Evolutionary conservation across 2,113 vertebrate genomes (phyloP), one percentile per base, ranked within the genome.

Genomic region (Microcebus lehilahytsara): DNA sequence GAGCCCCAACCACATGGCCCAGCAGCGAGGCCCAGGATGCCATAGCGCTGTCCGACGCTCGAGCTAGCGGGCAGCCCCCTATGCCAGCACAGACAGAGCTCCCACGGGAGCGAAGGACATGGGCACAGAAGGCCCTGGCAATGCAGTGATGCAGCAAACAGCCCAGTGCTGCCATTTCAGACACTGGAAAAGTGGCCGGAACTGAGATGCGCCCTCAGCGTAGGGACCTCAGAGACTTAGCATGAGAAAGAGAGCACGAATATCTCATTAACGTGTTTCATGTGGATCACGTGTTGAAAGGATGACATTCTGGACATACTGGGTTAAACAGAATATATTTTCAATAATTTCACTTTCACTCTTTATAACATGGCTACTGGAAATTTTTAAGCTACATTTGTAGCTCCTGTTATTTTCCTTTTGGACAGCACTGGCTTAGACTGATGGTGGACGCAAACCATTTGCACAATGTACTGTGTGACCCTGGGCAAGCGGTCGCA

Each of bases 131-230:
- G 6, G 60, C 6, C 2, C 6, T 0, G 4, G 9, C 3, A 51
- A 58, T 34, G 8, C 34, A 13, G 49, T 2, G 7, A 23, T 11
- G 23, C 0, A 0, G 22, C 40, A 32, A 64, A 19, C 1, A 12
- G 14, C 25, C 32, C 32, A 5, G 3, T 9, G 3, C 20, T 42
- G 22, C 8, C 9, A 32, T 10, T 20, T 49, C 56, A 9, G 30
- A 53, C 69, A 17, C n/a, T 3, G 0, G 37, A 6, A 32, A 42
- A 3, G n/a, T 3, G 9, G n/a, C n/a, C 0, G 11, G 71, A 20
- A 6, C 9, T 5, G 5, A 53, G n/a, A 23, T 4, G 1, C 1
- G 4, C 51, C 60, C 19, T 27, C 23, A 34, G 51, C 5, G 20
- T 2, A 32, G 67, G 27, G 22, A 42, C 40, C 27, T n/a, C 62